Base-by-base conservation (phyloP, 2,888 invertebrate species). In the Mechanitis messenoides region DNA sequence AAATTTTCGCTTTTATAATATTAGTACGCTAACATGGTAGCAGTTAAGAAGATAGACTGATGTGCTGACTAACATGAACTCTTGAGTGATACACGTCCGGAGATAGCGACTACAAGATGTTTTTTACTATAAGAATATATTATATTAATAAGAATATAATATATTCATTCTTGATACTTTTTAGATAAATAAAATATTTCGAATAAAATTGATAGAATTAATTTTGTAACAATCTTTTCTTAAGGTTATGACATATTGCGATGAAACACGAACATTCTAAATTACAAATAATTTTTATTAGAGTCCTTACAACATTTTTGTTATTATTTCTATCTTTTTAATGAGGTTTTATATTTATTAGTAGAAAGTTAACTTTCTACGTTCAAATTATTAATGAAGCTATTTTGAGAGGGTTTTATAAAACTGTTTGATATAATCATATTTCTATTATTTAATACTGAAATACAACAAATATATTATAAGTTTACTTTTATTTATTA, bases 11-110 rank as follows among this genome's bases (percentile, higher is more conserved):
- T 20, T 20, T 20, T 20, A 20, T 20, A 20, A 20, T 20, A 20
- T 20, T 20, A 20, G 20, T 20, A 20, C 20, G 20, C 20, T 20
- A 20, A 68, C 59, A 57, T 61, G 42, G 42, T 42, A 42, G 42
- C 42, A 42, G 42, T 42, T 42, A 3, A 7, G 7, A 9, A 42
- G 42, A 42, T 42, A 42, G 69, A 69, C 61, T 67, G 68, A 60
- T 58, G 61, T 66, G 64, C 65, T 71, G 71, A 73, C 68, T 71
- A 70, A 70, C 67, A 64, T 69, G 70, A 12, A 77, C 78, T 77
- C 63, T 3, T 5, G 69, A 55, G 69, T 68, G 86, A 87, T 87
- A 82, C 85, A 84, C 86, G 86, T 87, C 84, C 77, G 78, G 56
- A 69, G 86, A 86, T 86, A 85, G 71, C 74, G 73, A 64, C 67